Evolutionary conservation across 1,140 invertebrate genomes (phyloP).

Genomic region (Bombus waltoni): DNA sequence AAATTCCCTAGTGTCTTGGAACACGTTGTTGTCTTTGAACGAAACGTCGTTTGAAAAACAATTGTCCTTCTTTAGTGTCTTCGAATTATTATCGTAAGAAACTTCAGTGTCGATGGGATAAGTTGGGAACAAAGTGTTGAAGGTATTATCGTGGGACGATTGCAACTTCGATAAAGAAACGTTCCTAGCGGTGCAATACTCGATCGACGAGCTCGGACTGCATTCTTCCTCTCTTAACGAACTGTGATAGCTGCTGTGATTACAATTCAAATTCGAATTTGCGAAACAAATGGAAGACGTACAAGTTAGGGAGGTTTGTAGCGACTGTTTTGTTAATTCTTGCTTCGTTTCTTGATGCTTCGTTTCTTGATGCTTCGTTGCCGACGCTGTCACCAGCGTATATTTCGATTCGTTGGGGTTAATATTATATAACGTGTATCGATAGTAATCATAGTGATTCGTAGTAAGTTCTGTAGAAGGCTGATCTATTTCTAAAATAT

Average conservation of each 20-base stretch:
- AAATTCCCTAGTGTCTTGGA: not conserved
- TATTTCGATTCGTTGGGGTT: not conserved
- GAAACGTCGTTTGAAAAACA: not conserved
- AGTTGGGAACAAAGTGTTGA: too few relatives aligned
- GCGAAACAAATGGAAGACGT: not conserved
- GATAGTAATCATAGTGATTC: not conserved
- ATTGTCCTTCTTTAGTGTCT: accelerated
- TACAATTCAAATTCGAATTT: not conserved
- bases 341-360: not conserved
- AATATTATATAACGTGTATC: not conserved
- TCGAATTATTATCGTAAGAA: too few relatives aligned
- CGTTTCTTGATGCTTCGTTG: not conserved
- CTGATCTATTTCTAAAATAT: not conserved
- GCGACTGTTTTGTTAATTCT: not conserved
- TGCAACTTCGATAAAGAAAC: not conserved
- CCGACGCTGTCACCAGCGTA: not conserved
- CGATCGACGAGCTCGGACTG: conserved; percentile 3
- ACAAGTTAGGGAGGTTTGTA: not conserved
- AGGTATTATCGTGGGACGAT: not conserved
- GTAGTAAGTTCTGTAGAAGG: not conserved
- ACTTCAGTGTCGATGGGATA: not conserved
- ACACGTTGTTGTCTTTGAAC: not conserved
- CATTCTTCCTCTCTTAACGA: not conserved
- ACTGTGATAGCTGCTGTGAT: not conserved
- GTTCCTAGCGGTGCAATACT: not conserved